These are phyloP conservation scores for Allolobophora icterica DNA, from an alignment of 2,888 invertebrate species.

Conservation along the genomic window DNA sequence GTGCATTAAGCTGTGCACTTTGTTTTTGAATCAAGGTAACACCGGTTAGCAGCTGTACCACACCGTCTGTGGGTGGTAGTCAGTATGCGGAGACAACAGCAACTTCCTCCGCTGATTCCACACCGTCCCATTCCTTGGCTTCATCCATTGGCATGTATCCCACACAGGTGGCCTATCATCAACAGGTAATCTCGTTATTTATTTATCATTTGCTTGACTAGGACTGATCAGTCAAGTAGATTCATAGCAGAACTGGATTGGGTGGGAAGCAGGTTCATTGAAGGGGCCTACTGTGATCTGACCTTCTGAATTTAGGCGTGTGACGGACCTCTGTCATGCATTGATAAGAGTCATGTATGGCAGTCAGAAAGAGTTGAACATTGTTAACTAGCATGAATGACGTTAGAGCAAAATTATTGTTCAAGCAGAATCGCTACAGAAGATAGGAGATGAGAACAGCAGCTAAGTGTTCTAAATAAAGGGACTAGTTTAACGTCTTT, in stretches of 20 bases:
- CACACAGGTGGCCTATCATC: not conserved
- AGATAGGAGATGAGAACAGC: not conserved
- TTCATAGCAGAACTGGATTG: not conserved
- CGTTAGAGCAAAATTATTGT: not conserved
- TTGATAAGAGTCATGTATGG: not conserved
- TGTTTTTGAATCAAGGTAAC: conserved; percentile 9
- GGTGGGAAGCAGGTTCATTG: not conserved
- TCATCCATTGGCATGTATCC: conserved; percentile 28
- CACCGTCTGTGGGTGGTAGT: not conserved
- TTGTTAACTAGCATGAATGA: not conserved
- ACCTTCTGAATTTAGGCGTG: not conserved
- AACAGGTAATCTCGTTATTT: conserved; percentile 2
- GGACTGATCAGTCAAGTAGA: not conserved
- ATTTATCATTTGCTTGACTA: not conserved
- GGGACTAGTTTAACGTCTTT: too few relatives aligned
- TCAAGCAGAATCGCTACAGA: conserved; percentile 17
- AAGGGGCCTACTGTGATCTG: not conserved
- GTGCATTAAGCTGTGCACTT: not conserved
- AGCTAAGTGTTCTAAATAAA: not conserved
- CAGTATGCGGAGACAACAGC: conserved; percentile 9
- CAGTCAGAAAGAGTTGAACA: not conserved
- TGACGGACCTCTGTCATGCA: not conserved
- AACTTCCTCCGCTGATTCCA: not conserved
- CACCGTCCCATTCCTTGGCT: not conserved
- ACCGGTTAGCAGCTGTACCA: not conserved